Base-by-base conservation (phyloP, 1,140 invertebrate genomes). In the Panagrolaimus sp. region DNA sequence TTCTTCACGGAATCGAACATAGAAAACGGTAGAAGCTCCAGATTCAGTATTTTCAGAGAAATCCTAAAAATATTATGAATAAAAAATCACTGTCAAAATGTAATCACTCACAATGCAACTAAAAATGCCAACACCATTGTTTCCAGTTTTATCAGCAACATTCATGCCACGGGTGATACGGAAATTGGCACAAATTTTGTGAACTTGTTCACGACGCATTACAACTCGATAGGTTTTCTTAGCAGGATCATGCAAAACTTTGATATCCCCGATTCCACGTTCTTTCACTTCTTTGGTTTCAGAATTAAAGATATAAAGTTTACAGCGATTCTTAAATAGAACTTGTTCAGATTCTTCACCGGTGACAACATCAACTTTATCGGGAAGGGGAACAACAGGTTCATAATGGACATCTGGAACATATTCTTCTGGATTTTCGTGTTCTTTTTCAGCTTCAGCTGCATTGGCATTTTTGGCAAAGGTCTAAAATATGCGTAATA, bases 141-240 rank as follows among this genome's bases (percentile, higher is more conserved):
- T 21, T 21, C 52, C 52, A 14, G 52, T 12, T 28, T 58, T 58
- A 28, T 58, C 52, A 26, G 15, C n/a, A 17, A 21, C 21, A 21
- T 12, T 58, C 52, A 58, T 58, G 14, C 52, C 52, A 38, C 7
- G 2, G 17, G 38, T 21, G 14, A 58, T 21, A 2, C 52, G 52
- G 83, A 93, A 91, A 84, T 93, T 93, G 0, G 92, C 84, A 76
- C 91, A 93, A 21, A 93, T 87, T 83, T 93, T 93, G 0, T 89
- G 79, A 0, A 93, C 88, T 83, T 91, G 90, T 68, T 94, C 91
- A 12, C 92, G 86, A 26, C 92, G 86, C 92, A 94, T 94, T 0
- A 93, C 83, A 8, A 92, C 84, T 55, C 91, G 86, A n/a, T 89
- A 83, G 82, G 89, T 90, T n/a, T 88, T 87, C 21, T 86, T 88